Evolutionary conservation across 2,797 vertebrate species (phyloP), one percentile per base, ranked within the genome.

Genomic region (Orientallactaga sibirica): DNA sequence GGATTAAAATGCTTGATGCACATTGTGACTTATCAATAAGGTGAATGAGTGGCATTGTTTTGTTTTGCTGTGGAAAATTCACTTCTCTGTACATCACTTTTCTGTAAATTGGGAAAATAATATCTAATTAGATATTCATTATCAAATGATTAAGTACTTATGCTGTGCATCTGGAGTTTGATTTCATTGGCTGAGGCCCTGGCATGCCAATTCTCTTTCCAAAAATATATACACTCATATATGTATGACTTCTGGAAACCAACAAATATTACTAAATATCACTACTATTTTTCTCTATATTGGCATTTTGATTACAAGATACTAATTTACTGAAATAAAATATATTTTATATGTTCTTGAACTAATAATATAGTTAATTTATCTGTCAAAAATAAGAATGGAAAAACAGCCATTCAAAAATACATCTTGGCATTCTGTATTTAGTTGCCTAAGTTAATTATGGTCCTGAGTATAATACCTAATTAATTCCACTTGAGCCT

Each of bases 361-460:
- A 84, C 94, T 71, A 94, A 96, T 68, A 79, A 70, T 94, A 14
- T 66, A 87, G 73, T 52, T 88, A 93, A 68, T 95, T 94, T 95
- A 94, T 58, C 77, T 92, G 86, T 24, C 73, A 14, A 88, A 29
- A 55, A 85, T 94, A 91, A 83, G 79, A 80, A 20, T 62, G 61
- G 37, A 55, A 84, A 94, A 92, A 90, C 14, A 82, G n/a, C 62
- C 87, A 62, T 91, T 81, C 95, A 86, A 95, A 95, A 61, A 93
- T 75, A 76, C 29, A 92, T 33, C 27, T 77, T 95, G 43, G 29
- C 73, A 92, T 95, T 92, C 67, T 85, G 86, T 97, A 97, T 97
- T 97, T 96, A 97, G 94, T 96, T 97, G 62, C 94, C 91, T 94
- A 89, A 97, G 94, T 97, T 97, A 98, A 98, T 98, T 95, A 91